Evolutionary conservation across 1,140 invertebrate genomes (phyloP).

Genomic region (Berghia stephanieae): DNA sequence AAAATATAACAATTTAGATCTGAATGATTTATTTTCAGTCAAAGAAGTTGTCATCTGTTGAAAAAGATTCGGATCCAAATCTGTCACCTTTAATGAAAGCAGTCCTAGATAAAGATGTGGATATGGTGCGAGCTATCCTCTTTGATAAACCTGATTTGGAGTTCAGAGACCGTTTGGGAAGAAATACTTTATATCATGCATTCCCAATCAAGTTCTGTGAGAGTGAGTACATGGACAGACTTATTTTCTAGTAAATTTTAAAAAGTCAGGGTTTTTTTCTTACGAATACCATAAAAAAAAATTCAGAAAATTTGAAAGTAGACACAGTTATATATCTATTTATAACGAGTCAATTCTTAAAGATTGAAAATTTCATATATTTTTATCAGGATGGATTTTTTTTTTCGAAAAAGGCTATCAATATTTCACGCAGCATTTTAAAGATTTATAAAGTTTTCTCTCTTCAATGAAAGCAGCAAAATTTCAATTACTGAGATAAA

Average conservation of each 20-base stretch:
- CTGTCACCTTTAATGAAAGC: constrained; percentile 30
- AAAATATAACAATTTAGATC: too few relatives aligned
- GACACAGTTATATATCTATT: too few relatives aligned
- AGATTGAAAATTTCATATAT: background rate
- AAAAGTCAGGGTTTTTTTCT: background rate
- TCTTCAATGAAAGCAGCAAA: too few relatives aligned
- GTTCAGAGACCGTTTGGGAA: constrained; percentile 28
- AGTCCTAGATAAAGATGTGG: constrained; percentile 4
- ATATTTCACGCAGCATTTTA: too few relatives aligned
- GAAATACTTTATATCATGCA: constrained; percentile 35
- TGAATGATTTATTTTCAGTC: too few relatives aligned
- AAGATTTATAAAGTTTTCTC: too few relatives aligned
- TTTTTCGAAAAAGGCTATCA: too few relatives aligned
- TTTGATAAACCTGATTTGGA: constrained; percentile 8
- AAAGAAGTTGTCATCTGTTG: too few relatives aligned
- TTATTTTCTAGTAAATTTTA: background rate
- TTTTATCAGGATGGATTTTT: background rate
- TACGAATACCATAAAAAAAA: background rate
- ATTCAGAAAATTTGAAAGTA: too few relatives aligned
- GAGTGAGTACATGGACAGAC: constrained; percentile 5
- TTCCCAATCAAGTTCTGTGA: constrained; percentile 14
- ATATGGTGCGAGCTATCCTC: background rate
- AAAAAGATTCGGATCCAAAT: background rate
- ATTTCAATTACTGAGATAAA: too few relatives aligned
- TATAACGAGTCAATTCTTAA: too few relatives aligned